A percentile compares a stretch with the other conserved stretches of the same genome.
Conservation (phyloP, 2,888 invertebrate genomes). For the Lypha dubia region DNA sequence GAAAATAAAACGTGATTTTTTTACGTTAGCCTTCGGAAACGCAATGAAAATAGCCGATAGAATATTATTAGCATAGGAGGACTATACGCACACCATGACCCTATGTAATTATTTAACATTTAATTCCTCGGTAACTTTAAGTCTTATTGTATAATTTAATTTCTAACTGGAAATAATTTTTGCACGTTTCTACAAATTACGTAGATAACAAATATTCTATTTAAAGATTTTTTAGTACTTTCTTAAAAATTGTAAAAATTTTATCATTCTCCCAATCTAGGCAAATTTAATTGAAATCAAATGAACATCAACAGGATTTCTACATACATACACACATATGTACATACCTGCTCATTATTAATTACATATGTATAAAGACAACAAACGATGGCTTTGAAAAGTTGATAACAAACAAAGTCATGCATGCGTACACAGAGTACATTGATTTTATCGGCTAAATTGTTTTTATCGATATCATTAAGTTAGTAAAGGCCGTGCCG, state of each 20-base stretch:
- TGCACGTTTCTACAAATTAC: not conserved
- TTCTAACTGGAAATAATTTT: not conserved
- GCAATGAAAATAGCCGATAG: no score
- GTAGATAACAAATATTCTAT: not conserved
- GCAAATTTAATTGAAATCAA: conserved; percentile 18
- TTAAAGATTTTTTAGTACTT: not conserved
- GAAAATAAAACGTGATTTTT: no score
- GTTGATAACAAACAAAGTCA: conserved; percentile 22
- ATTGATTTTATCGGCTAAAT: conserved; percentile 44
- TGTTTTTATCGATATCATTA: conserved; percentile 44
- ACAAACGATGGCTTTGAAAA: conserved; percentile 8
- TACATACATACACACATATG: no score
- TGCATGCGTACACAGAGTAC: not conserved
- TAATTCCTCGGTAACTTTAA: no score
- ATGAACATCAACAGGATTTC: not conserved
- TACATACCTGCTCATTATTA: no score
- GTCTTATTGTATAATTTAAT: no score
- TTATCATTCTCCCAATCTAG: not conserved
- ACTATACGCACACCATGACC: no score
- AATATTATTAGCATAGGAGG: no score
- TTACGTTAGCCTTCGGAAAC: no score
- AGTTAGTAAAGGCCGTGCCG: no score
- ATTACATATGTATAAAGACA: not conserved
- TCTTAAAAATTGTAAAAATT: not conserved
- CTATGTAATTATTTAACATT: no score